Base-by-base conservation (phyloP, 2,888 invertebrate species). In the Leuctra nigra region DNA sequence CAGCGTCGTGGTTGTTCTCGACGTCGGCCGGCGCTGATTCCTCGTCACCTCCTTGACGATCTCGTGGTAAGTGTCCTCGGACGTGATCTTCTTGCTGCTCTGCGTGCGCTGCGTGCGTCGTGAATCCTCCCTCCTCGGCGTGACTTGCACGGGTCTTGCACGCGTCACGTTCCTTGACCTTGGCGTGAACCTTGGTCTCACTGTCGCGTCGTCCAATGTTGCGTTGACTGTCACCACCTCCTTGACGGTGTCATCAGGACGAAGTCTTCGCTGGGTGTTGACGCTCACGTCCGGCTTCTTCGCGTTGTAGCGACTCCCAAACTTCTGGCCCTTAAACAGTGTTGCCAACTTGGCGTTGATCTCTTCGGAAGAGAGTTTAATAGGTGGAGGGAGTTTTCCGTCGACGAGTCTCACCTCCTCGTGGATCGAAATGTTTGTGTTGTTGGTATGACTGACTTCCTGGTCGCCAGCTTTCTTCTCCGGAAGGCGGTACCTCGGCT, bases 341-440 rank as follows among this genome's bases (percentile, higher is more conserved):
- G 35, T 16, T 4, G 50, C 33, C n/a, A 50, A 20, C n/a, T 50
- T 50, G 33, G 50, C 50, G 50, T 50, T 50, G 16, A 50, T 50
- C 33, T 50, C 50, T 13, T 50, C 50, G n/a, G 50, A 16, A 1
- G 50, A 50, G 6, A 50, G 20, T 6, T 18, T 7, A 6, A 50
- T 50, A 11, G 50, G 50, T 18, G 50, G 35, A 9, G 50, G 50
- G 4, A 29, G 14, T 13, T 35, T 50, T 11, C 9, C 33, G 20
- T 16, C 16, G 3, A 11, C 20, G 16, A 50, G 18, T 9, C 35
- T 16, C 3, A 50, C 33, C 33, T 50, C 50, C 22, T 50, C 50
- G 35, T 50, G 50, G 20, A 50, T 50, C 22, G 50, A 35, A 20
- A 50, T 33, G 3, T 50, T 33, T 4, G 50, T 35, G 22, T 50